Evolutionary conservation across 2,113 vertebrate genomes (phyloP).

Genomic region (Cranoglanis bouderius): DNA sequence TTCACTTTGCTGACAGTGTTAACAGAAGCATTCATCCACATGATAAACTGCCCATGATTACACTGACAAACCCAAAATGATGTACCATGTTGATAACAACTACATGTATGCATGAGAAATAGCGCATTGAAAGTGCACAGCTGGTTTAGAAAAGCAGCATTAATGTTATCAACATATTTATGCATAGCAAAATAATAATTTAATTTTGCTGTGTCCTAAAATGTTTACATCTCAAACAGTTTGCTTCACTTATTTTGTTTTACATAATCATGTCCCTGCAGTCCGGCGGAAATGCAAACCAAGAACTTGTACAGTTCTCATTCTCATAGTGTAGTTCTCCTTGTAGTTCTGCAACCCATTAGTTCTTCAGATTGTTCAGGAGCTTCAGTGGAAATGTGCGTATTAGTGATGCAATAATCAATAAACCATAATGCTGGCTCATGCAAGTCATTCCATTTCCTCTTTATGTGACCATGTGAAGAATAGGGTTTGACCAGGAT

Average conservation of each 20-base stretch:
- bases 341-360: background rate
- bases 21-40: background rate
- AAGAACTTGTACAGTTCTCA: background rate
- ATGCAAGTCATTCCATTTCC: background rate
- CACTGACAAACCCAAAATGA: background rate
- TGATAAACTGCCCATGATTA: background rate
- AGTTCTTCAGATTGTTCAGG: background rate
- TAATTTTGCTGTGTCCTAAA: background rate
- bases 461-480: background rate
- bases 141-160: background rate
- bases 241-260: background rate
- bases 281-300: background rate
- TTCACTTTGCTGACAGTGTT: background rate
- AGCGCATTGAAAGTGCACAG: background rate
- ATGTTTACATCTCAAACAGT: background rate
- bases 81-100: background rate
- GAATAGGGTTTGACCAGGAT: background rate
- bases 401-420: slow-evolving; percentile 7
- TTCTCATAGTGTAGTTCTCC: background rate
- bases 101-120: background rate
- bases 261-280: background rate
- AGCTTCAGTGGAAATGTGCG: background rate
- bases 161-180: background rate
- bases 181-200: background rate
- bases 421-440: background rate